phyloP scores from a whole-genome alignment of 2,113 vertebrate species.

The cattle (Bos taurus) region ARS-UCD2.0 NC_037343.1:36852501-36853000 shows the following conservation, averaged over 20 bases:
- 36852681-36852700: neutral
- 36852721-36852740: neutral
- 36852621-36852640: neutral
- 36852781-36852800: slow-evolving; percentile 18
- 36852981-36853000: slow-evolving; percentile 42
- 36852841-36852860: slow-evolving; percentile 62
- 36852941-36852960: slow-evolving; percentile 31
- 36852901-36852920: slow-evolving; percentile 55
- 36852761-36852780: neutral
- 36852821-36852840: slow-evolving; percentile 51
- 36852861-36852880: slow-evolving; percentile 62
- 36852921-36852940: slow-evolving; percentile 53
- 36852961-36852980: slow-evolving; percentile 38
- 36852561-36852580: neutral
- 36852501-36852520: neutral
- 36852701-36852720: neutral
- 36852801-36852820: slow-evolving; percentile 38
- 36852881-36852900: slow-evolving; percentile 61
- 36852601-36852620: neutral
- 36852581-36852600: neutral
- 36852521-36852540: neutral
- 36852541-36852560: neutral
- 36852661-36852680: neutral
- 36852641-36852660: neutral
- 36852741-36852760: neutral